Conservation (phyloP, 2,888 invertebrate genomes). For the Biston betularia region DNA sequence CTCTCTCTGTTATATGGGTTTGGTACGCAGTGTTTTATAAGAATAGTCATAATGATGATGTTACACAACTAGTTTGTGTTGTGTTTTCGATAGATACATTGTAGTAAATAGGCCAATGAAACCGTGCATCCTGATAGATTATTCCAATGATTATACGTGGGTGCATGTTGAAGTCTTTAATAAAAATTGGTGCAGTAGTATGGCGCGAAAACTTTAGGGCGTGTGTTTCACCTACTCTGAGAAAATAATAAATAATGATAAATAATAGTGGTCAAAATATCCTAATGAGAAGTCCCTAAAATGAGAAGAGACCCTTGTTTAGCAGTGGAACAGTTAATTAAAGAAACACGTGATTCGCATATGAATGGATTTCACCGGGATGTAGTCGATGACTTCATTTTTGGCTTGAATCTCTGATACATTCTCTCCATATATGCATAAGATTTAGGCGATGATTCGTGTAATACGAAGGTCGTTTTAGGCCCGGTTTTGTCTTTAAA, state of each 20-base stretch:
- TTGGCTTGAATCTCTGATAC: background rate
- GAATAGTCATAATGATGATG: background rate
- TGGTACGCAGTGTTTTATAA: slow-evolving; percentile 3
- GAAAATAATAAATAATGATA: too few species aligned
- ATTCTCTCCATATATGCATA: slow-evolving; percentile 7
- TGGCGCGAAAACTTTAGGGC: background rate
- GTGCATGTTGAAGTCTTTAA: too few species aligned
- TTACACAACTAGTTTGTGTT: background rate
- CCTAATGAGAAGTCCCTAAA: too few species aligned
- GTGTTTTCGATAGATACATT: background rate
- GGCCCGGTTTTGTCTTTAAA: background rate
- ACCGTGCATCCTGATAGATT: background rate
- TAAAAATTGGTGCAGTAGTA: too few species aligned
- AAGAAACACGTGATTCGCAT: too few species aligned
- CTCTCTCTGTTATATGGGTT: slow-evolving; percentile 29
- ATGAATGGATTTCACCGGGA: too few species aligned
- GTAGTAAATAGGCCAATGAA: slow-evolving; percentile 7
- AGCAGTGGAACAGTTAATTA: too few species aligned
- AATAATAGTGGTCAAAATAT: too few species aligned
- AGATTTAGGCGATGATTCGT: slow-evolving; percentile 5
- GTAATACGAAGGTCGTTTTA: slow-evolving; percentile 4
- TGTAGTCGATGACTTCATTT: background rate
- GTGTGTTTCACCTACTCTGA: too few species aligned
- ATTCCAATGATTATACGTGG: background rate
- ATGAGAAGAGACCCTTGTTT: too few species aligned